A percentile compares a stretch with the other conserved stretches of the same genome.
Conservation (phyloP, 2,113 vertebrate genomes). For the Lipophrys pholis region DNA sequence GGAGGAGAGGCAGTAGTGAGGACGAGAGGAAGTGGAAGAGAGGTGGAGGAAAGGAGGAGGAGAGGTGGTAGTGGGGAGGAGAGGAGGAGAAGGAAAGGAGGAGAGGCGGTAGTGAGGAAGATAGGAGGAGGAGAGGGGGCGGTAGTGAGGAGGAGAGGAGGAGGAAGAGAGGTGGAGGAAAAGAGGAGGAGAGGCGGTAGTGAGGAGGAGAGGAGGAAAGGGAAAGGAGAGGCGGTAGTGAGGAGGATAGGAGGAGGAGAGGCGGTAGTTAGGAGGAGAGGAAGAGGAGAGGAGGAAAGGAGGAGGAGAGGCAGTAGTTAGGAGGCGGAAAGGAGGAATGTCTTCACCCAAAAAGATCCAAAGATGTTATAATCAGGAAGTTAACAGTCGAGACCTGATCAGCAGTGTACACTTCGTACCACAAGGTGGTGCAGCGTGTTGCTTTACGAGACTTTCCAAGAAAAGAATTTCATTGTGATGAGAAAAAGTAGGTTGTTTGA, state of each 20-base stretch:
- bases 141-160: not conserved
- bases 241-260: not conserved
- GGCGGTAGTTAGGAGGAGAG: not conserved
- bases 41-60: not conserved
- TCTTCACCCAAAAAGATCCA: too few species aligned
- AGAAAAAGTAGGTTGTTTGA: too few species aligned
- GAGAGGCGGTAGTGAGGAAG: not conserved
- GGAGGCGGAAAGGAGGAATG: not conserved
- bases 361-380: too few species aligned
- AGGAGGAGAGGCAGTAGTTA: not conserved
- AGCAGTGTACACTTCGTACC: not conserved
- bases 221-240: too few species aligned
- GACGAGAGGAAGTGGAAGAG: not conserved
- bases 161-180: not conserved
- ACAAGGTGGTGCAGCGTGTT: not conserved
- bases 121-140: too few species aligned
- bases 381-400: not conserved
- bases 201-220: not conserved
- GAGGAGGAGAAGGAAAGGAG: conserved; percentile 4
- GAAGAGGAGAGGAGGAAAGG: conserved; percentile 9
- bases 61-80: too few species aligned
- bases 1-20: not conserved
- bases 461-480: too few species aligned
- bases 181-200: not conserved
- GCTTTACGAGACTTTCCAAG: too few species aligned